These are phyloP conservation scores for Sebastolobus altivelis DNA, from an alignment of 2,797 vertebrate species.

Conservation along the genomic window DNA sequence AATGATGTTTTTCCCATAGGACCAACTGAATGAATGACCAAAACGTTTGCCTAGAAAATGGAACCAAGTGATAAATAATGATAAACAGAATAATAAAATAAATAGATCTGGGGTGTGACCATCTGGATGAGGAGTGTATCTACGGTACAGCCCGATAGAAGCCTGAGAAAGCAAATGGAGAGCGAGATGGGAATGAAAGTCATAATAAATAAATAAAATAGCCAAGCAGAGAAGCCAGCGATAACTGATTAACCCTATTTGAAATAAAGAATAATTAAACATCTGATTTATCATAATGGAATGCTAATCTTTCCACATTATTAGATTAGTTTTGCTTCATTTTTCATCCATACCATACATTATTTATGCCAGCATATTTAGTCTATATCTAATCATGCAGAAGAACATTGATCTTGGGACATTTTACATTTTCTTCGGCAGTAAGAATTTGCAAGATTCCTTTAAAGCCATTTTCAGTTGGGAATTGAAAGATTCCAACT, in stretches of 20 bases:
- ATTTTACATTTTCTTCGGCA: neutral
- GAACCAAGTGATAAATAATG: constrained; percentile 19
- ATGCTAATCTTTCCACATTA: constrained; percentile 18
- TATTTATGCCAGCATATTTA: constrained; percentile 32
- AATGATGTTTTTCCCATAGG: constrained; percentile 44
- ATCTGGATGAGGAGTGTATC: constrained; percentile 26
- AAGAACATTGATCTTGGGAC: neutral
- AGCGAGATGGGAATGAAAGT: constrained; percentile 19
- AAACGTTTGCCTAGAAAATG: constrained; percentile 40
- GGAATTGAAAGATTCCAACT: constrained; percentile 6
- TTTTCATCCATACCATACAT: constrained; percentile 12
- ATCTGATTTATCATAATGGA: constrained; percentile 12
- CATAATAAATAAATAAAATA: constrained; percentile 24
- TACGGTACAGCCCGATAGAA: constrained; percentile 9
- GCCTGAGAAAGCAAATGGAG: constrained; percentile 7
- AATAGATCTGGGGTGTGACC: constrained; percentile 22
- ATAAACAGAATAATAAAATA: constrained; percentile 4
- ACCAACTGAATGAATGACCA: constrained; percentile 42
- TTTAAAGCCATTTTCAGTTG: neutral
- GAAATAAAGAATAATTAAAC: constrained; percentile 21
- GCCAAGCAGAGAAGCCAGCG: constrained; percentile 1
- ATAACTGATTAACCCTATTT: constrained; percentile 21
- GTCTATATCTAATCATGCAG: constrained; percentile 2
- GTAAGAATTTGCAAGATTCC: constrained; percentile 4
- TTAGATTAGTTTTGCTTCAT: constrained; percentile 24